A percentile compares a stretch with the other conserved stretches of the same genome.
Evolutionary conservation across 2,888 invertebrate genomes (phyloP).

Genomic region (Machimus atricapillus): DNA sequence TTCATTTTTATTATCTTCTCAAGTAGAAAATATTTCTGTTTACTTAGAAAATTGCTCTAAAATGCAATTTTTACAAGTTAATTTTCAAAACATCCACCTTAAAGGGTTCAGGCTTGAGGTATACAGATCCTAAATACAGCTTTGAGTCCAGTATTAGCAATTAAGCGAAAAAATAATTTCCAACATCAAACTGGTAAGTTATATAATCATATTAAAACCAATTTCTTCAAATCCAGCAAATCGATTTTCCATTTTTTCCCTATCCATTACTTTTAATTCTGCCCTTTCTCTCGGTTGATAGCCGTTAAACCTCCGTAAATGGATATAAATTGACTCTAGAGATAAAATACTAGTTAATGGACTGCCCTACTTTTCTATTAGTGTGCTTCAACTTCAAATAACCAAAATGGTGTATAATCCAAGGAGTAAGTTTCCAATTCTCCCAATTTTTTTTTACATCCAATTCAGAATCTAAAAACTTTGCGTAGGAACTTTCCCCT

Average conservation of each 20-base stretch:
- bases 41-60: too few species aligned
- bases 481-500: conserved; percentile 19
- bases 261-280: conserved; percentile 34
- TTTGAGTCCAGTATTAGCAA: neutral
- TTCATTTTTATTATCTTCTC: too few species aligned
- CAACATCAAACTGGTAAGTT: neutral
- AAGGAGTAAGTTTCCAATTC: conserved; percentile 26
- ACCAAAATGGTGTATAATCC: conserved; percentile 13
- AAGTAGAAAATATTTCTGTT: too few species aligned
- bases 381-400: neutral
- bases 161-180: neutral
- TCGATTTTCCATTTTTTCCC: conserved; percentile 30
- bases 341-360: conserved; percentile 35
- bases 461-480: neutral
- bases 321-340: conserved; percentile 32
- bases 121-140: too few species aligned
- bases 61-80: too few species aligned
- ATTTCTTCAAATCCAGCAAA: conserved; percentile 1
- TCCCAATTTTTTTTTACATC: conserved; percentile 23
- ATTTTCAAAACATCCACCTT: too few species aligned
- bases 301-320: conserved; percentile 20
- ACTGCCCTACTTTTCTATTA: conserved; percentile 35
- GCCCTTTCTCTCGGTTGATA: neutral
- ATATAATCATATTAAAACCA: neutral
- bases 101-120: too few species aligned